These are phyloP conservation scores for Labroides dimidiatus DNA, from an alignment of 2,797 vertebrate species.

Conservation along the genomic window DNA sequence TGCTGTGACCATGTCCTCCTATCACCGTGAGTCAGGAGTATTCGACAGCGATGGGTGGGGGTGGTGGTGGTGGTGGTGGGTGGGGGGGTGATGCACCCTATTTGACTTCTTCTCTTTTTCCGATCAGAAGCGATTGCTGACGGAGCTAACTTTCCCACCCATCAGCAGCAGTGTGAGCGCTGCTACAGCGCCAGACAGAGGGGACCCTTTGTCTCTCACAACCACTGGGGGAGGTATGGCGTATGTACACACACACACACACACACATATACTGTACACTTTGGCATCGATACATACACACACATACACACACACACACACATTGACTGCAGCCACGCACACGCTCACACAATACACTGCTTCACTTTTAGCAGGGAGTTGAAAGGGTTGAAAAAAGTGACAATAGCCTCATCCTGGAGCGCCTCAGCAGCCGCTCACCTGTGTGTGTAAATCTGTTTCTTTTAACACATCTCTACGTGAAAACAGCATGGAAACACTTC, in stretches of 20 bases:
- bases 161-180: slow-evolving; percentile 34
- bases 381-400: slow-evolving; percentile 39
- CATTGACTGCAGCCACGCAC: slow-evolving; percentile 8
- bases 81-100: slow-evolving; percentile 21
- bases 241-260: slow-evolving; percentile 50
- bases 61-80: slow-evolving; percentile 2
- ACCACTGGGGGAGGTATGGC: slow-evolving; percentile 63
- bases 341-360: slow-evolving; percentile 14
- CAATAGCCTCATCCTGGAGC: slow-evolving; percentile 43
- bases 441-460: slow-evolving; percentile 28
- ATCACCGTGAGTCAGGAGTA: slow-evolving; percentile 74
- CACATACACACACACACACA: not conserved
- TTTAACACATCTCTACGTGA: slow-evolving; percentile 18
- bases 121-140: slow-evolving; percentile 56
- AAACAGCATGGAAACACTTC: slow-evolving; percentile 30
- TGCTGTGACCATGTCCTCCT: slow-evolving; percentile 73
- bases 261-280: slow-evolving; percentile 61
- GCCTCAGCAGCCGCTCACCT: slow-evolving; percentile 52
- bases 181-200: slow-evolving; percentile 74
- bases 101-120: slow-evolving; percentile 57
- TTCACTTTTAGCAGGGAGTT: slow-evolving; percentile 4
- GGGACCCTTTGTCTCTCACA: slow-evolving; percentile 80
- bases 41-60: slow-evolving; percentile 56
- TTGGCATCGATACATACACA: slow-evolving; percentile 23
- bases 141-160: slow-evolving; percentile 74